These are phyloP conservation scores for Boloria selene DNA, from an alignment of 2,888 invertebrate genomes.

Conservation along the genomic window DNA sequence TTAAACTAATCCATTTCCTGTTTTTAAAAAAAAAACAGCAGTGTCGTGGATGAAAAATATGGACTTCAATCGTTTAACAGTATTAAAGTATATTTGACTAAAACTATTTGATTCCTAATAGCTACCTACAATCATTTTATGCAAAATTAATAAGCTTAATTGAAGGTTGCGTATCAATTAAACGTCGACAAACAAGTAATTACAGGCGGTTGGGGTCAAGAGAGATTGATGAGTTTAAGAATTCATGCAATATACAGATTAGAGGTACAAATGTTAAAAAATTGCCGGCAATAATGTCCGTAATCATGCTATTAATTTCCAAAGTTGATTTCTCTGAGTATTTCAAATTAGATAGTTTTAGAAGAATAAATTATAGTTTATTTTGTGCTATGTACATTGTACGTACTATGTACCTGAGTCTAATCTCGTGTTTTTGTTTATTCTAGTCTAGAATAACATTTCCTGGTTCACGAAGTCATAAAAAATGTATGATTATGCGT, in stretches of 20 bases:
- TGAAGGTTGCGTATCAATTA: slow-evolving; percentile 55
- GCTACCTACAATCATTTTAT: not conserved
- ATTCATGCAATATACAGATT: slow-evolving; percentile 48
- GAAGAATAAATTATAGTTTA: slow-evolving; percentile 30
- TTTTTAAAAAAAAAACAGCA: no score
- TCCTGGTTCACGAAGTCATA: slow-evolving; percentile 59
- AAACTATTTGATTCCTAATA: not conserved
- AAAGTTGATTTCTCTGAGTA: slow-evolving; percentile 30
- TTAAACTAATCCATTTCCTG: no score
- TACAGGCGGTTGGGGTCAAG: slow-evolving; percentile 50
- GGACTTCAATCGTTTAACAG: not conserved
- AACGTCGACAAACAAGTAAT: slow-evolving; percentile 60
- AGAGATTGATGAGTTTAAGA: slow-evolving; percentile 64
- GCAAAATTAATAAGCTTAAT: slow-evolving; percentile 8
- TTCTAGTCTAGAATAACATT: slow-evolving; percentile 43
- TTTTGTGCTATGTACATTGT: slow-evolving; percentile 22
- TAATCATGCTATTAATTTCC: slow-evolving; percentile 37
- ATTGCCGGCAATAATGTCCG: slow-evolving; percentile 33
- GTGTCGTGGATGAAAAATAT: not conserved
- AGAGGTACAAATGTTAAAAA: slow-evolving; percentile 40
- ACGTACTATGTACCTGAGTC: slow-evolving; percentile 8
- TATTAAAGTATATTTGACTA: not conserved
- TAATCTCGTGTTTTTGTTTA: slow-evolving; percentile 29
- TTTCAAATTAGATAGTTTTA: slow-evolving; percentile 22
- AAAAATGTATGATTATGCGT: slow-evolving; percentile 56